Evolutionary conservation across 2,113 vertebrate genomes (phyloP).

Genomic region (Protomyctophum bolini): DNA sequence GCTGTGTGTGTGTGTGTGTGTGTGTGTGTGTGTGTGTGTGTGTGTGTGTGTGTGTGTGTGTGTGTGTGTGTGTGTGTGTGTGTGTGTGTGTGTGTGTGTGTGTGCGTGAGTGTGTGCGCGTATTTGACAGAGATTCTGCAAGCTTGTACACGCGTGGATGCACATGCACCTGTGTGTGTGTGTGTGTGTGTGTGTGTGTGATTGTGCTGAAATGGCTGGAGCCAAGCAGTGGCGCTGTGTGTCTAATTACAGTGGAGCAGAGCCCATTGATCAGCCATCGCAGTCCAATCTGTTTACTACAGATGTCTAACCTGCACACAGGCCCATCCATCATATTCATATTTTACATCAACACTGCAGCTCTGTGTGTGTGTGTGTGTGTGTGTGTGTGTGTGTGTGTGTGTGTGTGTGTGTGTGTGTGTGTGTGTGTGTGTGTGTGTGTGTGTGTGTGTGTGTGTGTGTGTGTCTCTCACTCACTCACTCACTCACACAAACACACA

Average conservation of each 20-base stretch:
- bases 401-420: too few species aligned
- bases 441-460: too few species aligned
- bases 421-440: not conserved
- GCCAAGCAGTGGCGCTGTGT: constrained; percentile 78
- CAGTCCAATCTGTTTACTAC: constrained; percentile 85
- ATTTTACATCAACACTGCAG: constrained; percentile 66
- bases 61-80: constrained; percentile 14
- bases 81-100: constrained; percentile 9
- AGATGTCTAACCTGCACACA: constrained; percentile 76
- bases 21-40: constrained; percentile 59
- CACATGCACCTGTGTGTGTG: not conserved
- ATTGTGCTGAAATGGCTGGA: constrained; percentile 85
- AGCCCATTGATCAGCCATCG: constrained; percentile 85
- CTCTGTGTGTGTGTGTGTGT: not conserved
- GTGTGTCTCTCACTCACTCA: not conserved
- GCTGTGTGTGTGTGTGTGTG: not conserved
- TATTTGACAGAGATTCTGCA: too few species aligned
- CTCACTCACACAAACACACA: constrained; percentile 13
- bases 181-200: constrained; percentile 32
- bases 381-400: too few species aligned
- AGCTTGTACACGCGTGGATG: too few species aligned
- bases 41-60: constrained; percentile 32
- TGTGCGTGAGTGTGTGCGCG: constrained; percentile 80
- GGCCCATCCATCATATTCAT: constrained; percentile 82
- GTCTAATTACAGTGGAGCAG: constrained; percentile 90